phyloP scores from a whole-genome alignment of 2,888 invertebrate species.

The Steromphala cineraria region DNA sequence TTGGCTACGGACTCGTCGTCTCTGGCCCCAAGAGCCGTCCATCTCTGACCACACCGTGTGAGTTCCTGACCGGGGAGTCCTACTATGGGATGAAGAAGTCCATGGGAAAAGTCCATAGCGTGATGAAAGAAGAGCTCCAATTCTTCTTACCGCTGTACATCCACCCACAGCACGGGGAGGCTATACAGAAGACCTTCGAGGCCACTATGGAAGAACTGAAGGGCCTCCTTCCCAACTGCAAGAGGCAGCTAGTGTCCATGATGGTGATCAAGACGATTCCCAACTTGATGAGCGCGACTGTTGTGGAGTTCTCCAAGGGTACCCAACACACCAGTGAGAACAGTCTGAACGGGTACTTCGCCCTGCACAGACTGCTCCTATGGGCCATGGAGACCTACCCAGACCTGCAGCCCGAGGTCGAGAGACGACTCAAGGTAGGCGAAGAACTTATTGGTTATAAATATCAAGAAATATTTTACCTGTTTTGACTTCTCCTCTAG shows the following conservation, averaged over 20 bases:
- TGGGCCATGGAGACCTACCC: constrained; percentile 68
- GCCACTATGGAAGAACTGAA: constrained; percentile 52
- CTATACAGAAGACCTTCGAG: constrained; percentile 58
- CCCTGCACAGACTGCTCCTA: constrained; percentile 60
- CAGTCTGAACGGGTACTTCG: constrained; percentile 65
- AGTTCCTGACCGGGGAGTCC: constrained; percentile 58
- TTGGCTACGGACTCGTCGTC: constrained; percentile 62
- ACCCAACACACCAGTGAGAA: constrained; percentile 69
- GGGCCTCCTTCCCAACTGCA: constrained; percentile 56
- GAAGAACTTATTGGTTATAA: too few species aligned
- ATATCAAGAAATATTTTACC: too few species aligned
- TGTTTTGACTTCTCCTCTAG: too few species aligned
- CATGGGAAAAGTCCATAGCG: constrained; percentile 59
- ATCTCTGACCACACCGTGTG: constrained; percentile 64
- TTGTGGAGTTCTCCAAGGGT: constrained; percentile 68
- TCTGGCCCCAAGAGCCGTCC: constrained; percentile 62
- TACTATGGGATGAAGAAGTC: constrained; percentile 62
- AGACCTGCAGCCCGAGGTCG: constrained; percentile 49
- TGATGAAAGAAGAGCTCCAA: constrained; percentile 63
- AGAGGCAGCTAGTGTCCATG: constrained; percentile 54
- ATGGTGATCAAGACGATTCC: constrained; percentile 64
- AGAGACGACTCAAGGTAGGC: constrained; percentile 51
- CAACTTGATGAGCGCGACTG: constrained; percentile 66
- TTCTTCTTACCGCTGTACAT: constrained; percentile 65
- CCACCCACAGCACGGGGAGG: constrained; percentile 54